Evolutionary conservation across 2,888 invertebrate genomes (phyloP), one percentile per base, ranked within the genome.

Genomic region (Orthonychiurus folsomi): DNA sequence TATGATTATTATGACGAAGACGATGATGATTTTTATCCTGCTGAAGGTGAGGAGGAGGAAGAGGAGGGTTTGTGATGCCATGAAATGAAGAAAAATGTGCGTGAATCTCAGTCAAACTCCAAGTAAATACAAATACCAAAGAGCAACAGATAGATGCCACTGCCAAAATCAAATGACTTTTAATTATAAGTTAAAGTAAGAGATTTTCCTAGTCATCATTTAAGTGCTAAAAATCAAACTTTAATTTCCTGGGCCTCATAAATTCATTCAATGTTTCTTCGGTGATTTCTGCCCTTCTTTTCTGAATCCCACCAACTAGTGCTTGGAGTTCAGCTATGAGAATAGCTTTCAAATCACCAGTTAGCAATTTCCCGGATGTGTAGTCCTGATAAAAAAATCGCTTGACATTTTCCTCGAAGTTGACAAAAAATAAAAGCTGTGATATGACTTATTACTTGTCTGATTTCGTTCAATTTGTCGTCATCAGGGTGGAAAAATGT

Each of bases 401-500:
- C 50, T 28, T n/a, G 52, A 53, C 21, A 28, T 2, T n/a, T 50
- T 37, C 18, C 24, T n/a, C 18, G 20, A 2, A n/a, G 3, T 18
- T 9, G 20, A 20, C 20, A 53, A 21, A 53, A 12, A 21, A 9
- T 18, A 12, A 53, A 18, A 53, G 9, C 9, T 18, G 20, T 53
- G 9, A 37, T 25, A 62, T 23, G 26, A 57, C 85, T 85, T 78
- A 82, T n/a, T n/a, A n/a, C n/a, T n/a, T n/a, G 78, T 75, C 80
- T 77, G 57, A 93, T 86, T 77, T 87, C 78, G 70, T 88, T 89
- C 66, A 99, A 79, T 74, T 83, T 82, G 0, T 84, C 85, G 75
- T 99, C 97, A 77, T 95, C 93, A 64, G 96, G 95, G 63, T 96
- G 76, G 81, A 99, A 99, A 79, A 95, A 99, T 26, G 83, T 85